A percentile compares a stretch with the other conserved stretches of the same genome.
phyloP scores from a whole-genome alignment of 2,113 vertebrate genomes.

The Aegithalos caudatus region DNA sequence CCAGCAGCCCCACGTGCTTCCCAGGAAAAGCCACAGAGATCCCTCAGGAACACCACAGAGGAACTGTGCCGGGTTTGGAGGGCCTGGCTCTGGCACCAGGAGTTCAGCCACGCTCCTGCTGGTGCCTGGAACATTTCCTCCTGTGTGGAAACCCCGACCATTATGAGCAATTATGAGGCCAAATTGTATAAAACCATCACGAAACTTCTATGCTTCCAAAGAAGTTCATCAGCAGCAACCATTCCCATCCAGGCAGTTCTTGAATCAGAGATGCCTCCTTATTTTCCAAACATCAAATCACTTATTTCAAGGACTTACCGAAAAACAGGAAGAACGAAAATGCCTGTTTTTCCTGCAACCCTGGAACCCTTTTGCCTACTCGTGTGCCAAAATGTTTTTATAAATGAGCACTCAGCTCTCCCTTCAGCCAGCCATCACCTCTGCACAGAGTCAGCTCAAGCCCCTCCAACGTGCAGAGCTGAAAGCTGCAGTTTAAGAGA shows the following conservation, averaged over 20 bases:
- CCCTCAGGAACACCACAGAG: not conserved
- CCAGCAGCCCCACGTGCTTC: not conserved
- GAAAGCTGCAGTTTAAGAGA: not conserved
- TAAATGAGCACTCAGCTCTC: not conserved
- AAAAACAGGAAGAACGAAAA: not conserved
- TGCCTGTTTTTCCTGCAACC: not conserved
- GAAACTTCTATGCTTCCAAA: not conserved
- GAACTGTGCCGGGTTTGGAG: not conserved
- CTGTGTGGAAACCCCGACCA: not conserved
- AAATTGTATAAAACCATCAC: not conserved
- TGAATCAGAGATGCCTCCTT: not conserved
- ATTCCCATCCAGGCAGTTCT: not conserved
- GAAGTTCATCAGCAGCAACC: not conserved
- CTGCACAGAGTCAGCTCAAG: not conserved
- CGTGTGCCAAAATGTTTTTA: not conserved
- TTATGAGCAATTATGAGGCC: not conserved
- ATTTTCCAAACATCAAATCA: not conserved
- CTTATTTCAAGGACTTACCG: not conserved
- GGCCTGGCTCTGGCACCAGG: not conserved
- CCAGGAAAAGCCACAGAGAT: not conserved
- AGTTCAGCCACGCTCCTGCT: not conserved
- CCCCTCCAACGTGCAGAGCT: not conserved
- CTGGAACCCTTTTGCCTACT: not conserved
- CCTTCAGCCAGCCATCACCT: not conserved
- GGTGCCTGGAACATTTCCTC: not conserved